These are phyloP conservation scores for Austrofundulus limnaeus DNA, from an alignment of 2,113 vertebrate species.

Conservation along the genomic window DNA sequence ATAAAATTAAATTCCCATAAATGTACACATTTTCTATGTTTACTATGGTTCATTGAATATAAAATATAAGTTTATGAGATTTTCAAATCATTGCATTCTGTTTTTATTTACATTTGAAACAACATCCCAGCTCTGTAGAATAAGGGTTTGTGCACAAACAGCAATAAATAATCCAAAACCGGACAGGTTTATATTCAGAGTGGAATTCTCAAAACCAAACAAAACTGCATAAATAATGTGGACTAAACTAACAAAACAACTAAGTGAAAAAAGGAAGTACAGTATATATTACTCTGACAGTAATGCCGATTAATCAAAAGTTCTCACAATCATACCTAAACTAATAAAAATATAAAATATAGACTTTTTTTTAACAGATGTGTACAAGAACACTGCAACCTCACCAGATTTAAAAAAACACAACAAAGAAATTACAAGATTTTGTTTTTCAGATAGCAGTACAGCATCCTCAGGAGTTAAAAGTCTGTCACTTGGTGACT, in stretches of 20 bases:
- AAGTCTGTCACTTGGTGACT: conserved; percentile 35
- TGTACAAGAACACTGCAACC: conserved; percentile 60
- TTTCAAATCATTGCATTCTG: no score
- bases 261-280: conserved; percentile 44
- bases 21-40: no score
- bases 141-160: conserved; percentile 21
- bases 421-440: conserved; percentile 14
- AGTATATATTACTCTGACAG: conserved; percentile 54
- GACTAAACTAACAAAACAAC: conserved; percentile 57
- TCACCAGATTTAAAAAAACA: conserved; percentile 29
- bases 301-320: conserved; percentile 41
- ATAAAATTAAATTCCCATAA: no score
- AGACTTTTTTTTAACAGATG: conserved; percentile 32
- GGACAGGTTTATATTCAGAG: conserved; percentile 56
- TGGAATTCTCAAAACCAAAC: conserved; percentile 55
- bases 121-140: no score
- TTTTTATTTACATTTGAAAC: no score
- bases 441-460: conserved; percentile 32
- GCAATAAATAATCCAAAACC: conserved; percentile 57
- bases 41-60: no score
- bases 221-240: conserved; percentile 51
- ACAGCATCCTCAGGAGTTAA: conserved; percentile 51
- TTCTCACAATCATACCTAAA: conserved; percentile 36
- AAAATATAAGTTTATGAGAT: no score
- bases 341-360: conserved; percentile 47